Base-by-base conservation (phyloP, 2,888 invertebrate species). In the Polydrusus tereticollis region DNA sequence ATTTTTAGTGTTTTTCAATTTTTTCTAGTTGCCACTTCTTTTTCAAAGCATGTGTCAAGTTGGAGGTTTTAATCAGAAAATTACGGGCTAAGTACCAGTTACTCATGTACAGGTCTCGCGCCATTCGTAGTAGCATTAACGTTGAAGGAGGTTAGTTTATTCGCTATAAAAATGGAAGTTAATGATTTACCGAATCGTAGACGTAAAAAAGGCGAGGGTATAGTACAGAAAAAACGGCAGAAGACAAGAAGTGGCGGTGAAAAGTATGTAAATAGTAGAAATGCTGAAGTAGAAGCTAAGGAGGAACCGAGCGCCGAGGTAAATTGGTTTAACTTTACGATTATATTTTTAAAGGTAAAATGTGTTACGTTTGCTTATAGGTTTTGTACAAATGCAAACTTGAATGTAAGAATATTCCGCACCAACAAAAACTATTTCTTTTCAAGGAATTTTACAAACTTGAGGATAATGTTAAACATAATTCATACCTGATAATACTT, bases 381-480 rank as follows among this genome's bases (percentile, higher is more conserved):
- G 38, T 38, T 38, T 38, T 38, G 38, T 38, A 12, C 38, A 38
- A 38, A 38, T 38, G 38, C 38, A 38, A 38, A n/a, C 10, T 38
- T 7, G 38, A 7, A 10, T 38, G 38, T 38, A 38, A 38, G 10
- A 7, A 38, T 8, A 38, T 10, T 38, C 12, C 38, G 38, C 38
- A 38, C 10, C n/a, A 38, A 38, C 38, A 38, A 38, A 38, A 38
- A 38, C 4, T 10, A 38, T 10, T 38, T 12, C 7, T 38, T 8
- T 38, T 38, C 12, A 38, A 38, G 7, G 38, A 38, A 7, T 38
- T 38, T 38, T 38, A 38, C 38, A 38, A 38, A 38, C 38, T 38
- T 38, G 38, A 38, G 38, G 59, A 59, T 21, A 59, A 59, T 18
- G 20, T 18, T 12, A 59, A 59, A 59, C 59, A 59, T 41, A 59